A percentile compares a stretch with the other conserved stretches of the same genome.
Conservation (phyloP, 2,888 invertebrate species). For the Lithodes maja region DNA sequence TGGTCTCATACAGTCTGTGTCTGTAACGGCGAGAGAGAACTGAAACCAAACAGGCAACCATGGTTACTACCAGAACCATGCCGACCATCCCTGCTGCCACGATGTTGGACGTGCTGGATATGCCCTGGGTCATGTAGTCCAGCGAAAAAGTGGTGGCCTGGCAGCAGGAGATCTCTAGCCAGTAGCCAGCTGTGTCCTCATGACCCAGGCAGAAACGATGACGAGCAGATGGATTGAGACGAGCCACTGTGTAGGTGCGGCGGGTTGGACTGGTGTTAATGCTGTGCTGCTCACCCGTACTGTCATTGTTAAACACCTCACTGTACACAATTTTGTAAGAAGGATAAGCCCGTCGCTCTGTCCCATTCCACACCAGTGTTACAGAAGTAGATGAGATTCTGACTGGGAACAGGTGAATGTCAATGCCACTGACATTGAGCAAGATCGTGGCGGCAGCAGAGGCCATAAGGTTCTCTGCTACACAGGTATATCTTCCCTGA, state of each 20-base stretch:
- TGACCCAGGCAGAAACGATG: constrained; percentile 76
- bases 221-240: constrained; percentile 74
- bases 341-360: constrained; percentile 73
- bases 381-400: constrained; percentile 74
- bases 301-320: constrained; percentile 65
- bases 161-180: constrained; percentile 74
- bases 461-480: constrained; percentile 74
- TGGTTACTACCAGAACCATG: constrained; percentile 72
- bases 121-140: constrained; percentile 72
- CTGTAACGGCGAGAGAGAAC: constrained; percentile 73
- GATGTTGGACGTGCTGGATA: constrained; percentile 72
- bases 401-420: constrained; percentile 74
- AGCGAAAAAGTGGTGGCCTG: constrained; percentile 72
- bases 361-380: constrained; percentile 75
- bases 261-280: constrained; percentile 72
- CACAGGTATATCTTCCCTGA: constrained; percentile 75
- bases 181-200: constrained; percentile 73
- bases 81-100: constrained; percentile 73
- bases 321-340: constrained; percentile 74
- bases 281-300: constrained; percentile 42
- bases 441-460: constrained; percentile 73
- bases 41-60: constrained; percentile 72
- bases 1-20: constrained; percentile 74
- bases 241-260: constrained; percentile 74
- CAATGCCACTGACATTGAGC: constrained; percentile 74